Conservation (phyloP, 2,888 invertebrate genomes). For the Sesia apiformis region DNA sequence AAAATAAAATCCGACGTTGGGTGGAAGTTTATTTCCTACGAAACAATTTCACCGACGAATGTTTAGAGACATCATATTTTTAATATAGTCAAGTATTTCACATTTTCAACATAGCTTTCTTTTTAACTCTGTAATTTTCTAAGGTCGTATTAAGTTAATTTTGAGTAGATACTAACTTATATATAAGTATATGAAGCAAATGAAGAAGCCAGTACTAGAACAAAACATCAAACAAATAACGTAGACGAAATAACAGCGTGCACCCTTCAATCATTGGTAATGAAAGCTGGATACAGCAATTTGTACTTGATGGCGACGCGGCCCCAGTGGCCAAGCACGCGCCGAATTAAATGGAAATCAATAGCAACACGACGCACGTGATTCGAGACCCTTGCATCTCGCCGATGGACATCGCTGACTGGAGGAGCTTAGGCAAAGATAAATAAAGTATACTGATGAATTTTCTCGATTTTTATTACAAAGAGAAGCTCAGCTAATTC, state of each 20-base stretch:
- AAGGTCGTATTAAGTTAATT: too few relatives aligned
- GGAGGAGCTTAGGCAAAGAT: background rate
- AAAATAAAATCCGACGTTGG: too few relatives aligned
- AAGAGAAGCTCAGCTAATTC: too few relatives aligned
- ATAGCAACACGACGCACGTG: constrained; percentile 59
- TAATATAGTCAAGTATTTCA: too few relatives aligned
- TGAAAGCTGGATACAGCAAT: constrained; percentile 43
- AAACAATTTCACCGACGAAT: too few relatives aligned
- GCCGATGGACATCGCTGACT: constrained; percentile 19
- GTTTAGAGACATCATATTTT: too few relatives aligned
- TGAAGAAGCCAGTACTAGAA: constrained; percentile 1
- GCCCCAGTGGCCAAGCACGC: constrained; percentile 49
- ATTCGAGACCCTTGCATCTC: constrained; percentile 45
- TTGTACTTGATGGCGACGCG: constrained; percentile 32
- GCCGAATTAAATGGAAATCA: constrained; percentile 72
- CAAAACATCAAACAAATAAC: constrained; percentile 9
- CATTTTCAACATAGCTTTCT: too few relatives aligned
- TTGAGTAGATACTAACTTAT: too few relatives aligned
- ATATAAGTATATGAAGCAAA: background rate
- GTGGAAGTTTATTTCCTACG: too few relatives aligned
- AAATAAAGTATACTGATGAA: too few relatives aligned
- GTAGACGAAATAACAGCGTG: constrained; percentile 14
- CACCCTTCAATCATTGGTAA: constrained; percentile 53
- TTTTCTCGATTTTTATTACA: too few relatives aligned
- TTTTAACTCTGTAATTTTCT: too few relatives aligned